These are phyloP conservation scores for Argyresthia goedartella DNA, from an alignment of 2,888 invertebrate species.

Conservation along the genomic window DNA sequence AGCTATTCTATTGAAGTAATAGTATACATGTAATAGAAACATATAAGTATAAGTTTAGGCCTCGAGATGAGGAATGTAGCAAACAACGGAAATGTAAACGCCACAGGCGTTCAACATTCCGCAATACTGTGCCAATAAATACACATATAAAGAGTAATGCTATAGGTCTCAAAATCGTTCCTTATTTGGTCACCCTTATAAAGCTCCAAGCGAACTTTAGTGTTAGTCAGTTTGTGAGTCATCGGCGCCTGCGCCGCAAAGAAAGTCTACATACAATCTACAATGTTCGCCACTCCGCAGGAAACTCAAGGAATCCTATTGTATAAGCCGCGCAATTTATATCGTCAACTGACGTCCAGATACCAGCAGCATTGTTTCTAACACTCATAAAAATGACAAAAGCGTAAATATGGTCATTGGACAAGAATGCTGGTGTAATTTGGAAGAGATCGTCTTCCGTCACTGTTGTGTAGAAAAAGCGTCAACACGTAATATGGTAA, in stretches of 20 bases:
- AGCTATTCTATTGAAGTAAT: too few species aligned
- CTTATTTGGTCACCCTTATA: background rate
- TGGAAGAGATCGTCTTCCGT: background rate
- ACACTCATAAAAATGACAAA: slow-evolving; percentile 1
- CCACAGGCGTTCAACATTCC: too few species aligned
- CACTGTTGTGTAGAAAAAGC: background rate
- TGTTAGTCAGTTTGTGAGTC: slow-evolving; percentile 55
- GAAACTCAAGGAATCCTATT: slow-evolving; percentile 3
- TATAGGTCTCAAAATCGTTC: background rate
- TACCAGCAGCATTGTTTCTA: background rate
- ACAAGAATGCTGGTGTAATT: background rate
- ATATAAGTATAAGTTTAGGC: too few species aligned
- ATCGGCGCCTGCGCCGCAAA: slow-evolving; percentile 14
- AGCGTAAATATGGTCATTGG: background rate
- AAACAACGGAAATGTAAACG: too few species aligned
- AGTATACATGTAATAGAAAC: too few species aligned
- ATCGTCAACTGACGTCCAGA: background rate
- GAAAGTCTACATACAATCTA: background rate
- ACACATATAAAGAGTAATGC: background rate
- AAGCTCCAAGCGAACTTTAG: background rate
- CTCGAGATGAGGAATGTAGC: too few species aligned
- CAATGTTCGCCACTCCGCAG: background rate
- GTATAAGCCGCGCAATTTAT: slow-evolving; percentile 4
- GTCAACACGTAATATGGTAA: slow-evolving; percentile 17
- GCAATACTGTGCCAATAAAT: too few species aligned